A percentile compares a stretch with the other conserved stretches of the same genome.
Evolutionary conservation across 2,797 vertebrate genomes (phyloP).

Genomic region (Cebuella pygmaea): DNA sequence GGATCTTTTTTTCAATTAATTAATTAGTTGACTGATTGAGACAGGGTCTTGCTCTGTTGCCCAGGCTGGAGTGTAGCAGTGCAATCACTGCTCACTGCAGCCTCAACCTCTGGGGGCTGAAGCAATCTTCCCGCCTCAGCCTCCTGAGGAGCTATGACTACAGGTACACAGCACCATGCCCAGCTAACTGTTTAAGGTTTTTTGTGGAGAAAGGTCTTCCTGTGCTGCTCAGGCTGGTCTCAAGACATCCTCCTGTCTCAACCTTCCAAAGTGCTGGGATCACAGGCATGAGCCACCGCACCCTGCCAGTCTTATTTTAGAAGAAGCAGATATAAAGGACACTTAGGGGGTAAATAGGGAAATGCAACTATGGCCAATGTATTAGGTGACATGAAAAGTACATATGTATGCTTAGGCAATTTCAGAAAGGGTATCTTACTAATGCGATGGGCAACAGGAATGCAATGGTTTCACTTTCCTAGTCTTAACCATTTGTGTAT

Average conservation of each 20-base stretch:
- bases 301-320: neutral
- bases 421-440: neutral
- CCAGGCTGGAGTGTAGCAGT: no score
- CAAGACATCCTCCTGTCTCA: neutral
- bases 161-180: no score
- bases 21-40: no score
- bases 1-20: no score
- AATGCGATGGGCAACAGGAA: neutral
- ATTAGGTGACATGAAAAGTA: neutral
- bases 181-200: neutral
- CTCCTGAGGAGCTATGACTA: no score
- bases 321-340: neutral
- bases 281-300: neutral
- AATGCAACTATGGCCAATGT: neutral
- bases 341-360: neutral
- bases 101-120: no score
- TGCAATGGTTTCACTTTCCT: neutral
- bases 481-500: neutral
- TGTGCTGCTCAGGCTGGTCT: no score
- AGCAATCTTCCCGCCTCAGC: no score
- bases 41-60: no score
- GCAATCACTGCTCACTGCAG: no score
- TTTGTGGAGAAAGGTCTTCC: neutral
- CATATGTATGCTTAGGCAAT: rapidly evolving
- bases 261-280: neutral